These are phyloP conservation scores for Caranx melampygus DNA, from an alignment of 2,113 vertebrate genomes.

Conservation along the genomic window DNA sequence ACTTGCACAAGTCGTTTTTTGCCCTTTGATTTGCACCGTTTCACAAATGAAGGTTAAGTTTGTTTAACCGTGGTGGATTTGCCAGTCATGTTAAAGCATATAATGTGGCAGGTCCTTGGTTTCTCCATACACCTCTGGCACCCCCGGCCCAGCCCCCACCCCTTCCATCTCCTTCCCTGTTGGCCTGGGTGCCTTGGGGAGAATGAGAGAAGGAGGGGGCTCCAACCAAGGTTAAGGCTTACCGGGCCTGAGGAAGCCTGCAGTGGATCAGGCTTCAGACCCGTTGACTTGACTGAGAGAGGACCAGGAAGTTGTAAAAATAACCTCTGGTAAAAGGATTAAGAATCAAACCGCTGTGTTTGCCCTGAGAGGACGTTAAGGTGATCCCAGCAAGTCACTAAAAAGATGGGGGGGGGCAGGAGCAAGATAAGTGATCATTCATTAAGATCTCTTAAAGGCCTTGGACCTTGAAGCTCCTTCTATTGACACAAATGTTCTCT, in stretches of 20 bases:
- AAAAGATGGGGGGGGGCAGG: constrained; percentile 9
- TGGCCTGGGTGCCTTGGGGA: constrained; percentile 55
- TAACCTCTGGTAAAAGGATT: constrained; percentile 74
- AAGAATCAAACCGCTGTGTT: constrained; percentile 60
- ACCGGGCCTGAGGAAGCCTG: constrained; percentile 82
- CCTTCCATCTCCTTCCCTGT: constrained; percentile 57
- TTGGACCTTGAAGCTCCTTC: constrained; percentile 1
- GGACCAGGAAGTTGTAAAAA: constrained; percentile 72
- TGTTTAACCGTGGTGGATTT: constrained; percentile 97
- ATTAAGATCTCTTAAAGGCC: constrained; percentile 57
- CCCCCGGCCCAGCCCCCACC: constrained; percentile 37
- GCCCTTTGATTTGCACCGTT: constrained; percentile 91
- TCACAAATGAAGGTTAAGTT: constrained; percentile 99
- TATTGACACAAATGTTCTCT: not conserved
- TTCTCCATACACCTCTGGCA: constrained; percentile 75
- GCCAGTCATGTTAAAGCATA: constrained; percentile 98
- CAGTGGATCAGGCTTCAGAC: constrained; percentile 69
- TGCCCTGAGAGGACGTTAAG: constrained; percentile 24
- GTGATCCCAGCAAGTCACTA: constrained; percentile 10
- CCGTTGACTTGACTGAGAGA: constrained; percentile 64
- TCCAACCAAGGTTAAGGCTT: constrained; percentile 94
- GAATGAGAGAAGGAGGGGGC: constrained; percentile 48
- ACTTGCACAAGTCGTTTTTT: constrained; percentile 90
- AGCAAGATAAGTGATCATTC: constrained; percentile 30
- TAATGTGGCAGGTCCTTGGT: constrained; percentile 89